These are phyloP conservation scores for Struthidea cinerea DNA, from an alignment of 2,113 vertebrate species.

Conservation along the genomic window DNA sequence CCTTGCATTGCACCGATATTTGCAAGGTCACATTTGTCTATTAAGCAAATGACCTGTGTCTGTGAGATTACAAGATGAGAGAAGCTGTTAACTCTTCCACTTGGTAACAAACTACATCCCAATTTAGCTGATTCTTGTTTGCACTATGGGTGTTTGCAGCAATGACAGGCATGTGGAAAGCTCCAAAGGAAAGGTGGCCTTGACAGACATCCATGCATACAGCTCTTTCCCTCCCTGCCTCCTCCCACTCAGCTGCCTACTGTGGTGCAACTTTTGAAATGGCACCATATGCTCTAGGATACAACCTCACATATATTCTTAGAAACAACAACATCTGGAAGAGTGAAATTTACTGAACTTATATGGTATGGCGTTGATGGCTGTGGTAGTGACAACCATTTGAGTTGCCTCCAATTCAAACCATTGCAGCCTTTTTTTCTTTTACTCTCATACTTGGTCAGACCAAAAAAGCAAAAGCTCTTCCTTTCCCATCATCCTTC, in stretches of 20 bases:
- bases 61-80: background rate
- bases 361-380: background rate
- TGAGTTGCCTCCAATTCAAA: background rate
- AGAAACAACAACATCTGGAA: slow-evolving; percentile 38
- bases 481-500: background rate
- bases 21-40: background rate
- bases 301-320: background rate
- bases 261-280: slow-evolving; percentile 16
- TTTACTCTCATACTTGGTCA: background rate
- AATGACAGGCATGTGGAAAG: background rate
- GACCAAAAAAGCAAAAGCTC: background rate
- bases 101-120: background rate
- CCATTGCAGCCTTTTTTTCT: background rate
- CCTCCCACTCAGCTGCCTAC: slow-evolving; percentile 17
- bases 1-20: background rate
- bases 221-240: background rate
- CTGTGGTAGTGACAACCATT: background rate
- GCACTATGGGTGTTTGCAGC: background rate
- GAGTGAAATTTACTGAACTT: background rate
- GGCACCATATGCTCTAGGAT: background rate
- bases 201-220: background rate
- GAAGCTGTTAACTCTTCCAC: background rate
- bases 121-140: background rate
- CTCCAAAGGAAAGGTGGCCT: background rate
- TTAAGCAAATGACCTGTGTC: background rate